Evolutionary conservation across 2,113 vertebrate species (phyloP).

Genomic region (Pelusios castaneus): DNA sequence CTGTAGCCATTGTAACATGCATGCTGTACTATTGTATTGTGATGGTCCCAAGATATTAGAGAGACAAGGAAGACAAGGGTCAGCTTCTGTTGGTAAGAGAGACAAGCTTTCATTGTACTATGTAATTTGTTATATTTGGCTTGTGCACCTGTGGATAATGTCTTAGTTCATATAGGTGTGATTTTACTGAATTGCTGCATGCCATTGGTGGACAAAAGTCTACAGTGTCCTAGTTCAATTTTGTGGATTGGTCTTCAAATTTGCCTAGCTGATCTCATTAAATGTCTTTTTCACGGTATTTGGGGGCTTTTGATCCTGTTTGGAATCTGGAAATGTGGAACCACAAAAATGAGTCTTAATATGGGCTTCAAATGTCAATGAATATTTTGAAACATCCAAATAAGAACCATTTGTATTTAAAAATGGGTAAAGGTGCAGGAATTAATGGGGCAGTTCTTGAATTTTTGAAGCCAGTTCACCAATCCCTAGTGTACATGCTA

Average conservation of each 20-base stretch:
- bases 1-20: neutral
- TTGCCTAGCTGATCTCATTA: neutral
- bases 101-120: neutral
- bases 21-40: neutral
- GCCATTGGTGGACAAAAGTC: rapidly evolving
- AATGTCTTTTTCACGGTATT: rapidly evolving
- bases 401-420: neutral
- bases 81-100: neutral
- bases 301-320: neutral
- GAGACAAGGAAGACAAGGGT: neutral
- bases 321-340: rapidly evolving
- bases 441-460: neutral
- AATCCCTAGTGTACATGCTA: neutral
- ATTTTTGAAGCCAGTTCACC: neutral
- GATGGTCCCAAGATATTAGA: neutral
- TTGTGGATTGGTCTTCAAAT: neutral
- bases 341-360: neutral
- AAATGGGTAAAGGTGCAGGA: neutral
- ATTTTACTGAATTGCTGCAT: rapidly evolving
- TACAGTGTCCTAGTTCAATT: rapidly evolving
- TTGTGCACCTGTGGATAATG: no score
- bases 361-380: rapidly evolving
- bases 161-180: rapidly evolving
- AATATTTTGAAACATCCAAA: neutral
- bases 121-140: neutral